Percentiles rank a stretch among this genome's conserved stretches.
These are phyloP conservation scores for Clarias pachynema DNA, from an alignment of 2,797 vertebrate genomes.

Conservation along the genomic window DNA sequence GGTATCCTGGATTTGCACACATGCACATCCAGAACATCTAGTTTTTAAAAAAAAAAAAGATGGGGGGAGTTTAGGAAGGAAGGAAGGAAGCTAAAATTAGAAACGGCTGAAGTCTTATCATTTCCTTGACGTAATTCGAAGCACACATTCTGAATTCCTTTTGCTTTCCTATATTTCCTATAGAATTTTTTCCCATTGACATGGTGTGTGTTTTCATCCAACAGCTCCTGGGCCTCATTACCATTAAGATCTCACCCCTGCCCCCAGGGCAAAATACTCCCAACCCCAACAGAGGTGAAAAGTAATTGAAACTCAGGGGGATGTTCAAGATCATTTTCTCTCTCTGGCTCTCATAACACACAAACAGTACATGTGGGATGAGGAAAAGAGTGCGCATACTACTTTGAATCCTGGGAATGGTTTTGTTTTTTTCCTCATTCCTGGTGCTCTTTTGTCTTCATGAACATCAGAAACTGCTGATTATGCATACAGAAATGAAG, in stretches of 20 bases:
- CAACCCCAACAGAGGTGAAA: slow-evolving; percentile 31
- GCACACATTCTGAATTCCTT: background rate
- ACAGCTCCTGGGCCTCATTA: slow-evolving; percentile 40
- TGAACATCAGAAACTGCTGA: slow-evolving; percentile 7
- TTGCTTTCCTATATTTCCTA: background rate
- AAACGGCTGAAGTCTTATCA: background rate
- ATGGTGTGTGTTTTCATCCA: slow-evolving; percentile 23
- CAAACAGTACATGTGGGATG: slow-evolving; percentile 22
- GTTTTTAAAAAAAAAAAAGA: too few relatives aligned
- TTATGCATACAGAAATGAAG: slow-evolving; percentile 1
- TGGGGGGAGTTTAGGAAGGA: too few relatives aligned
- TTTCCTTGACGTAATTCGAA: background rate
- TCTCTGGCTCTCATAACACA: slow-evolving; percentile 36
- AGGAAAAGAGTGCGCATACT: background rate
- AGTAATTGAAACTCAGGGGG: slow-evolving; percentile 54
- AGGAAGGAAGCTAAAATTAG: background rate
- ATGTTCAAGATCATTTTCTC: slow-evolving; percentile 37
- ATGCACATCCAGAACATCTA: background rate
- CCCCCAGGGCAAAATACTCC: slow-evolving; percentile 37
- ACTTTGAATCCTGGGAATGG: background rate
- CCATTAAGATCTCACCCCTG: slow-evolving; percentile 29
- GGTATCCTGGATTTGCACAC: background rate
- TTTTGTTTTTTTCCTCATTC: background rate
- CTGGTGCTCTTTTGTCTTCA: slow-evolving; percentile 20
- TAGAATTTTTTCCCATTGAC: background rate